Conservation (phyloP, 2,113 vertebrate species). For the Calyptomena viridis region DNA sequence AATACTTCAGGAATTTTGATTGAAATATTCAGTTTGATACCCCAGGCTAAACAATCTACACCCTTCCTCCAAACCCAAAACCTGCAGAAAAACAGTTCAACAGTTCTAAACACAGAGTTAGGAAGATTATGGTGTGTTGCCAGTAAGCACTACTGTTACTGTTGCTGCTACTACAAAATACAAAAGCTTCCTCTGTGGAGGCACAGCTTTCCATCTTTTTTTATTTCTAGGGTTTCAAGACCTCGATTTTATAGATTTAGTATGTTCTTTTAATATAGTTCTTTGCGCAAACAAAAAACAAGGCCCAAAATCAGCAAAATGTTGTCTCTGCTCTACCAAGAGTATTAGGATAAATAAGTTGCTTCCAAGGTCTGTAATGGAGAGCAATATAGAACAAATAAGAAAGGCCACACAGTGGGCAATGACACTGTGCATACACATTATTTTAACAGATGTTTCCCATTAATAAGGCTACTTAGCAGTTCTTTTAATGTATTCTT, state of each 20-base stretch:
- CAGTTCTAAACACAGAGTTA: not conserved
- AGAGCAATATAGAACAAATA: not conserved
- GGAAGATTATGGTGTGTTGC: rapidly evolving
- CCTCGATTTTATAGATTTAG: not conserved
- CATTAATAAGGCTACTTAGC: not conserved
- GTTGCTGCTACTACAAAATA: not conserved
- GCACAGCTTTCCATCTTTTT: not conserved
- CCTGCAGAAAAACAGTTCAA: not conserved
- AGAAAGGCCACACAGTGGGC: not conserved
- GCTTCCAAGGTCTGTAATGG: not conserved
- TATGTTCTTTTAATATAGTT: not conserved
- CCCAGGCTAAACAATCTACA: not conserved
- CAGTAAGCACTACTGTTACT: not conserved
- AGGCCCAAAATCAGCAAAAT: not conserved
- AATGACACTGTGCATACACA: not conserved
- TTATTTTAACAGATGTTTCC: not conserved
- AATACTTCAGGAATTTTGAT: not conserved
- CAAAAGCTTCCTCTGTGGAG: not conserved
- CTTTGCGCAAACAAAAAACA: not conserved
- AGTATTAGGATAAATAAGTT: not conserved
- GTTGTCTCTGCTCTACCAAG: not conserved
- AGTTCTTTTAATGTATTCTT: not conserved
- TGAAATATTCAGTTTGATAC: not conserved
- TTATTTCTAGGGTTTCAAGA: not conserved
- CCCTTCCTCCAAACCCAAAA: not conserved